Evolutionary conservation across 1,140 invertebrate species (phyloP), one percentile per base, ranked within the genome.

Genomic region (Trypoxylus dichotomus): DNA sequence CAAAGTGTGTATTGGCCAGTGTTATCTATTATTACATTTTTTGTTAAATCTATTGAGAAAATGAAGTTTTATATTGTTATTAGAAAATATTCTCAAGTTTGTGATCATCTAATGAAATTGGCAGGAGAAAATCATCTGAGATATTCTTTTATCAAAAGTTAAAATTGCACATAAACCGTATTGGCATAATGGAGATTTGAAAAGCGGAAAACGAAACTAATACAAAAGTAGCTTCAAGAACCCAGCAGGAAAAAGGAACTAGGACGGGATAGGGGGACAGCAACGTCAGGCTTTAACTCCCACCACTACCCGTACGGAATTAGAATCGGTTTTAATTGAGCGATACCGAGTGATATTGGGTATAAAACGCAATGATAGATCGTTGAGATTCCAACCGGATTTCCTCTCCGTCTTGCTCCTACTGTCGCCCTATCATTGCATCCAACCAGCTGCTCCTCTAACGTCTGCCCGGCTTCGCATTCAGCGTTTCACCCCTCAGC

Each of bases 281-380:
- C n/a, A n/a, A n/a, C 3, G 43, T 3, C 43, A 13, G n/a, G 43
- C 43, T 15, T 13, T 7, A 37, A 8, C 10, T 47, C 15, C 43
- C 43, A 11, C n/a, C 41, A 71, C 74, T 29, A n/a, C 60, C 32
- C 77, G 37, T 37, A 27, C 78, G 63, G 13, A 72, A 73, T 73
- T 73, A 73, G 25, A 73, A 76, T 79, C 71, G 72, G 79, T 75
- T 78, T 79, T 79, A 79, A 79, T 79, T 79, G 79, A 77, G 74
- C 76, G 79, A 79, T 79, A 75, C 74, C 41, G 74, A 27, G 71
- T 80, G 60, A 77, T 79, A 79, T 81, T 80, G 79, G 78, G 79
- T 81, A 80, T 80, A 80, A 83, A 63, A 83, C 81, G 82, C 82
- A 84, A 83, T 83, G 83, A 84, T 84, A 83, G 82, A 84, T 84